Evolutionary conservation across 53 echinoderm and acorn worm genomes (phyloP).

Genomic region (Paracentrotus lividus): DNA sequence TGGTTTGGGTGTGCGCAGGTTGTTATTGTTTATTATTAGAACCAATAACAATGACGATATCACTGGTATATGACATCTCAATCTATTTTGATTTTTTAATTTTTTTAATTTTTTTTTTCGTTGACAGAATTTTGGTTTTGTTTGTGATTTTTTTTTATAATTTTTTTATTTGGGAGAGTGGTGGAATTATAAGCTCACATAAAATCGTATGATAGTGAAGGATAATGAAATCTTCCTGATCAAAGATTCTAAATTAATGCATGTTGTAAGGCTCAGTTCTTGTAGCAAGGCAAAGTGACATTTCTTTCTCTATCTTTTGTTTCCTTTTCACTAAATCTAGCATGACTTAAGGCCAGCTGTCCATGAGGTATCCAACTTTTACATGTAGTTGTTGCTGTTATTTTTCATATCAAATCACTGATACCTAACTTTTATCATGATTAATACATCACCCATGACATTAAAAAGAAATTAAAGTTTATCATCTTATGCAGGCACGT

Average conservation of each 20-base stretch:
- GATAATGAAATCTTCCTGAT: too few relatives aligned
- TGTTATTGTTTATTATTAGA: too few relatives aligned
- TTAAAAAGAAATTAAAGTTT: too few relatives aligned
- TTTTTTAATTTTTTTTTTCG: neutral
- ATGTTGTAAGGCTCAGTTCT: neutral
- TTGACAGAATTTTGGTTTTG: too few relatives aligned
- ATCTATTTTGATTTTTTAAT: neutral
- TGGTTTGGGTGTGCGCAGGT: too few relatives aligned
- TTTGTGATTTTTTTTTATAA: neutral
- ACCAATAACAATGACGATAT: too few relatives aligned
- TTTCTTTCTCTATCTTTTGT: neutral
- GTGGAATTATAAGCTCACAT: neutral
- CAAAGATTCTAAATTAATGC: too few relatives aligned
- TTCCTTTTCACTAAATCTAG: neutral
- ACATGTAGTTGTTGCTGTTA: neutral
- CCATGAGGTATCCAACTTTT: slow-evolving; percentile 73
- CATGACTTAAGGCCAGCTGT: slow-evolving; percentile 80
- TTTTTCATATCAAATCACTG: slow-evolving; percentile 22
- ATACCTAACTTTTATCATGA: neutral
- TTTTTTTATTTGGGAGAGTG: neutral
- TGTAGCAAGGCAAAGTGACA: neutral
- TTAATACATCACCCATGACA: slow-evolving; percentile 29
- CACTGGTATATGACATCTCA: too few relatives aligned
- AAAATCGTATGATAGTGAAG: neutral
- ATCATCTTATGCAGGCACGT: neutral